These are phyloP conservation scores for Thelaira solivaga DNA, from an alignment of 2,888 invertebrate species.

Conservation along the genomic window DNA sequence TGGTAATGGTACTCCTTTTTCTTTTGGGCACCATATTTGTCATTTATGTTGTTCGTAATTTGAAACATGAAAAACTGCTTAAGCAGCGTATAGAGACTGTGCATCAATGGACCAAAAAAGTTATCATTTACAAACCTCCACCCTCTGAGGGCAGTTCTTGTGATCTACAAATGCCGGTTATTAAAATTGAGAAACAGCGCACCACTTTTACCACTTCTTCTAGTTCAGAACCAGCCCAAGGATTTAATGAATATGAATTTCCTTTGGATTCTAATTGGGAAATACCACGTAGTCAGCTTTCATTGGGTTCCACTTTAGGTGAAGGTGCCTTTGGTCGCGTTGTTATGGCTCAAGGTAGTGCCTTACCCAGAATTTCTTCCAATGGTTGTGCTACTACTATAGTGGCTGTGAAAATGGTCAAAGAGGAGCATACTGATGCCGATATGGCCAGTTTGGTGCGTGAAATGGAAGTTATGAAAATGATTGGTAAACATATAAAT, in stretches of 20 bases:
- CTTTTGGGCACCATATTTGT: constrained; percentile 76
- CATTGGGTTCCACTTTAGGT: constrained; percentile 90
- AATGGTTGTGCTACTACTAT: constrained; percentile 78
- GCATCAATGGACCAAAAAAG: constrained; percentile 93
- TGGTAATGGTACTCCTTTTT: constrained; percentile 79
- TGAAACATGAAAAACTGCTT: constrained; percentile 87
- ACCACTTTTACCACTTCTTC: constrained; percentile 80
- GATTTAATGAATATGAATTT: constrained; percentile 95
- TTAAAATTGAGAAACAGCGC: constrained; percentile 93
- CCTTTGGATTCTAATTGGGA: constrained; percentile 98
- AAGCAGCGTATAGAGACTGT: constrained; percentile 89
- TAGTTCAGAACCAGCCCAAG: constrained; percentile 81
- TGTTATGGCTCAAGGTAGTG: constrained; percentile 89
- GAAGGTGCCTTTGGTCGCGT: constrained; percentile 99
- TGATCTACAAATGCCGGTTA: constrained; percentile 85
- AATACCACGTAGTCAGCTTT: constrained; percentile 87
- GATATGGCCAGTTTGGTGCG: constrained; percentile 98
- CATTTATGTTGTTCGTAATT: constrained; percentile 83
- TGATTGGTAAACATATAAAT: constrained; percentile 97
- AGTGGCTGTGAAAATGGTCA: constrained; percentile 99
- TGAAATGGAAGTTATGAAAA: constrained; percentile 99
- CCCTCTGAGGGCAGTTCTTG: constrained; percentile 71
- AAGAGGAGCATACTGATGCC: constrained; percentile 97
- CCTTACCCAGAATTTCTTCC: constrained; percentile 70
- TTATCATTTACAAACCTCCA: constrained; percentile 88